A percentile compares a stretch with the other conserved stretches of the same genome.
These are phyloP conservation scores for Potorous gilbertii DNA, from an alignment of 2,797 vertebrate genomes.

Conservation along the genomic window DNA sequence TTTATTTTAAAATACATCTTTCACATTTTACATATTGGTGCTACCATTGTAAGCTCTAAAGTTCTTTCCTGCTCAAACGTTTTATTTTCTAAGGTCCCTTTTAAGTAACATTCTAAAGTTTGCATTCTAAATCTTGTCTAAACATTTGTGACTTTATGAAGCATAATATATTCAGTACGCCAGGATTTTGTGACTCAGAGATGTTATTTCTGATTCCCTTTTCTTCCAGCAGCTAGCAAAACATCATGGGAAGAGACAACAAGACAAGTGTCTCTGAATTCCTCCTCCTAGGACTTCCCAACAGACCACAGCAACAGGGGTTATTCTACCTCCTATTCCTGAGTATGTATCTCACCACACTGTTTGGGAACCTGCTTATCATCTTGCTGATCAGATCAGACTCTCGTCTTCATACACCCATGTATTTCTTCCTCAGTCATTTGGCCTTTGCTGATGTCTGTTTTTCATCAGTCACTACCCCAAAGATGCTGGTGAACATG, in stretches of 20 bases:
- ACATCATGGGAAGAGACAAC: neutral
- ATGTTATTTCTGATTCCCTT: neutral
- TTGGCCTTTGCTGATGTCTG: slow-evolving; percentile 59
- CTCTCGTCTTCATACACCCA: slow-evolving; percentile 43
- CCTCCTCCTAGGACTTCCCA: slow-evolving; percentile 66
- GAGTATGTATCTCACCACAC: slow-evolving; percentile 42
- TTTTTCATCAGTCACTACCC: slow-evolving; percentile 62
- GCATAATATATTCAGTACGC: neutral
- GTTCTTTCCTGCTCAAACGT: neutral
- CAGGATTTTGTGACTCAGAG: neutral
- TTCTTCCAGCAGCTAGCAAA: neutral
- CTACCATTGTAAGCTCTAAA: neutral
- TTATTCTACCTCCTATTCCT: neutral
- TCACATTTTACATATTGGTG: neutral
- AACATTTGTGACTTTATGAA: neutral
- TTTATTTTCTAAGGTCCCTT: neutral
- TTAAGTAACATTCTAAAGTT: neutral
- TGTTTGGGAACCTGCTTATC: slow-evolving; percentile 71
- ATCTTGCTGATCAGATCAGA: slow-evolving; percentile 66
- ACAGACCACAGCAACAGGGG: rapidly evolving
- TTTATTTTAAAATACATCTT: too few species aligned
- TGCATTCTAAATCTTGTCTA: neutral
- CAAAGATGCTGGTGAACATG: slow-evolving; percentile 60
- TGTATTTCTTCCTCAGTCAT: slow-evolving; percentile 75
- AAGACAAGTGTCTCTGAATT: slow-evolving; percentile 27